A percentile compares a stretch with the other conserved stretches of the same genome.
Conservation (phyloP, 2,888 invertebrate species). For the Pelosia muscerda region DNA sequence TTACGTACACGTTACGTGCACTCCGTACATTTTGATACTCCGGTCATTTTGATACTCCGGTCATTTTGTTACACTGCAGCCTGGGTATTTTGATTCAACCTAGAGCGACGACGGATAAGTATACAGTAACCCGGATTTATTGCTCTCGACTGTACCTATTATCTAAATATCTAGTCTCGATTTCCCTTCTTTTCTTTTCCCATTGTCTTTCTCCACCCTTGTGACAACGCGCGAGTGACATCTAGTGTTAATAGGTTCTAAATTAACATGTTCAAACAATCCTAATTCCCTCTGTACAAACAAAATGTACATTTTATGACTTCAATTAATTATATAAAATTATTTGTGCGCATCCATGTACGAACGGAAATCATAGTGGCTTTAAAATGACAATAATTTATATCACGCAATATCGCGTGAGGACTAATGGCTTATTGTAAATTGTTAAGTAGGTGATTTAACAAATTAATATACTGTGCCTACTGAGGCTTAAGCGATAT, state of each 20-base stretch:
- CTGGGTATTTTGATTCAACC: too few relatives aligned
- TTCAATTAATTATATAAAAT: slow-evolving; percentile 15
- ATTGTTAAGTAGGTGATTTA: neutral
- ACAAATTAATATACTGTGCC: slow-evolving; percentile 6
- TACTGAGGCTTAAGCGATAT: neutral
- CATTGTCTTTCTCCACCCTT: neutral
- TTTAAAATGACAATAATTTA: slow-evolving; percentile 15
- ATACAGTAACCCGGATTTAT: too few relatives aligned
- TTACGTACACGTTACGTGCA: too few relatives aligned
- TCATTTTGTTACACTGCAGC: too few relatives aligned
- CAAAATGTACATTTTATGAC: neutral
- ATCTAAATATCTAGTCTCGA: neutral
- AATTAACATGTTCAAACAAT: neutral
- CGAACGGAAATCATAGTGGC: slow-evolving; percentile 13
- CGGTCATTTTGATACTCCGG: too few relatives aligned
- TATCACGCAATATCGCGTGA: slow-evolving; percentile 12
- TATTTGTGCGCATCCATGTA: slow-evolving; percentile 3
- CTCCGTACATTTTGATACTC: too few relatives aligned
- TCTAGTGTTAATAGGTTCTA: neutral
- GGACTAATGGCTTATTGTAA: slow-evolving; percentile 8
- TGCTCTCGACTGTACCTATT: too few relatives aligned
- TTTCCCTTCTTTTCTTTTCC: neutral
- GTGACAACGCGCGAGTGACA: neutral
- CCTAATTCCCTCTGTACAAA: neutral
- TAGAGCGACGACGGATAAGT: too few relatives aligned